These are phyloP conservation scores for Phlogophora meticulosa DNA, from an alignment of 2,888 invertebrate genomes.

Conservation along the genomic window DNA sequence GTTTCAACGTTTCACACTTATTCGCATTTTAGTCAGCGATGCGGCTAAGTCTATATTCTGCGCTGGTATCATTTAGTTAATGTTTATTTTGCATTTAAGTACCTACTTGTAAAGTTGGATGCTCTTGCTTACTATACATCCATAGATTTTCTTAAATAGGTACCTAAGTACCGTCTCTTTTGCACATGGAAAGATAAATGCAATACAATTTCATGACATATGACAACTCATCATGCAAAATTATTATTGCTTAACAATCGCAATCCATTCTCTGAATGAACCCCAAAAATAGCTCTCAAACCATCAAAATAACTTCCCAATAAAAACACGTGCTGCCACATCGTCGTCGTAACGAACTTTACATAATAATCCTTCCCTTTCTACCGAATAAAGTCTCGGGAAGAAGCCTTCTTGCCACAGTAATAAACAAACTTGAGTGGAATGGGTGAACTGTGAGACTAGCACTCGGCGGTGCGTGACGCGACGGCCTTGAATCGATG, in stretches of 20 bases:
- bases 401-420: constrained; percentile 25
- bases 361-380: neutral
- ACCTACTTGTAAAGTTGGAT: too few species aligned
- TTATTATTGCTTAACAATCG: too few species aligned
- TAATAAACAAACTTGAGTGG: constrained; percentile 45
- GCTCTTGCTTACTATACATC: too few species aligned
- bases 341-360: neutral
- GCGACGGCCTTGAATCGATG: constrained; percentile 35
- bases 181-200: too few species aligned
- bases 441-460: neutral
- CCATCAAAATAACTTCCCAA: constrained; percentile 1
- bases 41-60: neutral
- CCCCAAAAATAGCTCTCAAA: neutral
- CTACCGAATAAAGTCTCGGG: neutral
- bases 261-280: neutral
- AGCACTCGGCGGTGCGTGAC: constrained; percentile 10
- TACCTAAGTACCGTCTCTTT: too few species aligned
- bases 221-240: too few species aligned
- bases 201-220: neutral
- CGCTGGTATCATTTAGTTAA: too few species aligned
- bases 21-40: constrained; percentile 2
- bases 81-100: too few species aligned
- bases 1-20: neutral
- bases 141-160: too few species aligned
- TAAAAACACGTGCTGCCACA: neutral